Conservation (phyloP, 2,888 invertebrate species). For the Cordylochernes scorpioides region DNA sequence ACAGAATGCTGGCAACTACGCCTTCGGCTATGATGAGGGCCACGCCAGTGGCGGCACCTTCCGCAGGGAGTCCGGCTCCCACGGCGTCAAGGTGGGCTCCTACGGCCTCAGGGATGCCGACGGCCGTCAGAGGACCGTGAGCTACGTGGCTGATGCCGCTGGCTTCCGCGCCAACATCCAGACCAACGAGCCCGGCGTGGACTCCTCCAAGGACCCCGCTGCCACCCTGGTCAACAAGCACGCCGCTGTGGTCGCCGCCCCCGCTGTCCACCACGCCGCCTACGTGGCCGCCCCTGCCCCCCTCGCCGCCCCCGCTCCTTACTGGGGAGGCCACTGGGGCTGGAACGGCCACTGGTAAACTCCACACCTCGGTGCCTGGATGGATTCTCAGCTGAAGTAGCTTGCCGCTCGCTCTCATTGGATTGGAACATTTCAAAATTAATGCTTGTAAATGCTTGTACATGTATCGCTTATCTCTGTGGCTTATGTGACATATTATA, state of each 20-base stretch:
- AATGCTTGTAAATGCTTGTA: too few relatives aligned
- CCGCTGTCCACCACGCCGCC: constrained; percentile 4
- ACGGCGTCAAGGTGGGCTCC: constrained; percentile 12
- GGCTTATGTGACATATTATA: too few relatives aligned
- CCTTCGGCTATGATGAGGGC: constrained; percentile 13
- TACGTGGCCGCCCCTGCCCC: constrained; percentile 1
- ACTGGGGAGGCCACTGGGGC: too few relatives aligned
- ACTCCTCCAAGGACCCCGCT: constrained; percentile 9
- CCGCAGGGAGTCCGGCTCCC: constrained; percentile 9
- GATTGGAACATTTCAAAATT: too few relatives aligned
- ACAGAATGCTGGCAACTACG: constrained; percentile 11
- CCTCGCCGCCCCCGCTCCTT: not conserved
- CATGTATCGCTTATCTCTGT: too few relatives aligned
- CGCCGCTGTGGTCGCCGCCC: constrained; percentile 4
- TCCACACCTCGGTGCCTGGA: too few relatives aligned
- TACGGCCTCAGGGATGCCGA: constrained; percentile 13
- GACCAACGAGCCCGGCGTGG: constrained; percentile 13
- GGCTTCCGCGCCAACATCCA: constrained; percentile 11
- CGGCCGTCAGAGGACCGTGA: constrained; percentile 11
- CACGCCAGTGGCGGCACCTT: constrained; percentile 13
- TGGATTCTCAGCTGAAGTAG: too few relatives aligned
- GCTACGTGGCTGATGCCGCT: constrained; percentile 12
- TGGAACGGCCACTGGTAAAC: too few relatives aligned
- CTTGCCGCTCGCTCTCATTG: too few relatives aligned
- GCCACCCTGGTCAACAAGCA: constrained; percentile 10